Evolutionary conservation across 2,797 vertebrate species (phyloP), one percentile per base, ranked within the genome.

Genomic region (Trematomus bernacchii): DNA sequence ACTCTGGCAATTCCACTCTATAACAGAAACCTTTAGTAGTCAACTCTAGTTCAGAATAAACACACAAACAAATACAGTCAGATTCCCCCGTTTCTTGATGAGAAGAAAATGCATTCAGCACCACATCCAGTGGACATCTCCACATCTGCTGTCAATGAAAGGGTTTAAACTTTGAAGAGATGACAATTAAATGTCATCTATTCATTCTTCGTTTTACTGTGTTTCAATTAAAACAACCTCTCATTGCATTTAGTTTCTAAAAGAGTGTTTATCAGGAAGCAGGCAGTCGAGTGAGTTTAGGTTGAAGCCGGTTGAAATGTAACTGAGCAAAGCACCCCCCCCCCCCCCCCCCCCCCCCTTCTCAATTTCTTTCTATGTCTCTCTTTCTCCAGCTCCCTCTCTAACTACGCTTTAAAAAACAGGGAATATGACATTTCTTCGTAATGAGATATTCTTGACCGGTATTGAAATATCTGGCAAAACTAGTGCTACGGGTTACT

Each of bases 101-200:
- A 51, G 30, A 46, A 44, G 5, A 40, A 42, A 73, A 18, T n/a
- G 2, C 11, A 53, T 91, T 92, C 89, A 93, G 91, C 76, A 90
- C 85, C 89, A 89, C 80, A 3, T 0, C 5, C 10, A 16, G 40
- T 47, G 89, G 89, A 94, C 89, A 92, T 89, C 84, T 84, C 88
- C 82, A 2, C 16, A 3, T 1, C 18, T 4, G 10, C 30, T 1
- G 30, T 8, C 50, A 27, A 16, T 42, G 7, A 57, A 19, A n/a
- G 9, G 27, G 7, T 19, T 50, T n/a, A 19, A 10, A 21, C 5
- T 9, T 21, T 16, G 1, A 43, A 40, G 12, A 0, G 11, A 15
- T 27, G 3, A 30, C 16, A 51, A 2, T 44, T 0, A 16, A 11
- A 8, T 58, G 2, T 5, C 27, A 27, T 27, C 1, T 37, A 13